Evolutionary conservation across 2,797 vertebrate genomes (phyloP).

Genomic region (Pantherophis vulpinus): DNA sequence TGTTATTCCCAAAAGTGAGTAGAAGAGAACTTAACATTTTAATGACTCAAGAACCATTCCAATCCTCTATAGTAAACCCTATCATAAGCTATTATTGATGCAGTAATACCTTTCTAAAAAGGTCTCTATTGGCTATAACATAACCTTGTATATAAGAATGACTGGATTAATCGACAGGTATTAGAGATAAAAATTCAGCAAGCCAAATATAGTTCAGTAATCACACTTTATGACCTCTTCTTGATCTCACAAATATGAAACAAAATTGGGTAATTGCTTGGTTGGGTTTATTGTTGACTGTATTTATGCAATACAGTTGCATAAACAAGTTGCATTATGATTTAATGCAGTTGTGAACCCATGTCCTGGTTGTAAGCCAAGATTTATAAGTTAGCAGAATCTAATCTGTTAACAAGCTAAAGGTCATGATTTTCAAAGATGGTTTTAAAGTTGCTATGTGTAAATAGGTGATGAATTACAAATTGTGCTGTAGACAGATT

Average conservation of each 20-base stretch:
- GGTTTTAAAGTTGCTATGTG: background rate
- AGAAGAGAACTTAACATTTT: background rate
- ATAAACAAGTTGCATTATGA: background rate
- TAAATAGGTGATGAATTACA: background rate
- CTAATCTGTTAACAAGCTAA: background rate
- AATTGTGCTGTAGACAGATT: background rate
- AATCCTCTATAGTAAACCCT: background rate
- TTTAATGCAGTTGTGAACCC: background rate
- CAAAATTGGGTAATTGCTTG: background rate
- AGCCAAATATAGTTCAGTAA: background rate
- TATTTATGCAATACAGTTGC: background rate
- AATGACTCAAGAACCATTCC: background rate
- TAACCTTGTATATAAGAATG: background rate
- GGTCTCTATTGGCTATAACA: background rate
- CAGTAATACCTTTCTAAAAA: background rate
- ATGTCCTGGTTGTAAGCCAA: background rate
- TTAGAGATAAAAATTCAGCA: background rate
- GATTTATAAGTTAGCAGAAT: background rate
- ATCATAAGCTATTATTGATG: background rate
- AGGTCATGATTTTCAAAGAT: background rate
- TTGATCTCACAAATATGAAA: background rate
- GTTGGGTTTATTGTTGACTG: background rate
- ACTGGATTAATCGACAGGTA: background rate
- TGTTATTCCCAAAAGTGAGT: background rate
- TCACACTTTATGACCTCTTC: background rate